Evolutionary conservation across 2,113 vertebrate species (phyloP).

Genomic region (Silurus asotus): DNA sequence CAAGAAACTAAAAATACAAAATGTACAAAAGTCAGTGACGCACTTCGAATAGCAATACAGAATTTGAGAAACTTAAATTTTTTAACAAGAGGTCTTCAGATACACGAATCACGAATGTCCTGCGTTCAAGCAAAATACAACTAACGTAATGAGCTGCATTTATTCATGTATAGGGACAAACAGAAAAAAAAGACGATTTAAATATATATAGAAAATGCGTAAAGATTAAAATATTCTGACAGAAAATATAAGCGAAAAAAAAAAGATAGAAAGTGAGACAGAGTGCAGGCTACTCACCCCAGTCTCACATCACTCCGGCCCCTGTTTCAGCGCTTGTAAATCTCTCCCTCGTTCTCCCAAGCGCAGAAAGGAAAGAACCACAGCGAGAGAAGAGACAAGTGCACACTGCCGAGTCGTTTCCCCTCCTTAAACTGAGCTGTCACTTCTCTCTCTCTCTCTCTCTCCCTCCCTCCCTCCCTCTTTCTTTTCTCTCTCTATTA

Average conservation of each 20-base stretch:
- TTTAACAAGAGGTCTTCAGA: neutral
- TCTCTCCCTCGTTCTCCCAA: conserved; percentile 15
- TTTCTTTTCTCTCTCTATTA: conserved; percentile 36
- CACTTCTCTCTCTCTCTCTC: conserved; percentile 24
- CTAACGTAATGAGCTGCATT: neutral
- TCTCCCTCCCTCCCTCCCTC: conserved; percentile 28
- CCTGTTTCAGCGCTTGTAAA: conserved; percentile 8
- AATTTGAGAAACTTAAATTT: no score
- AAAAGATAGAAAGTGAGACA: neutral
- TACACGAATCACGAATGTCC: no score
- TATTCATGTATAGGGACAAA: neutral
- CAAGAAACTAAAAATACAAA: neutral
- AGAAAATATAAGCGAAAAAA: conserved; percentile 4
- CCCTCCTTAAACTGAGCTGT: conserved; percentile 32
- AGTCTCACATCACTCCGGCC: neutral
- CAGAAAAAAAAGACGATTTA: neutral
- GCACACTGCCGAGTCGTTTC: conserved; percentile 10
- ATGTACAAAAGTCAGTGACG: neutral
- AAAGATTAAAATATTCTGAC: neutral
- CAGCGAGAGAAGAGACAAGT: conserved; percentile 22
- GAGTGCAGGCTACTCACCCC: conserved; percentile 36
- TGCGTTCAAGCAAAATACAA: neutral
- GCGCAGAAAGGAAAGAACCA: conserved; percentile 25
- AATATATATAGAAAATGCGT: neutral
- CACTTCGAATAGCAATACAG: neutral